A percentile compares a stretch with the other conserved stretches of the same genome.
These are phyloP conservation scores for Scatophagus argus DNA, from an alignment of 2,113 vertebrate species.

Conservation along the genomic window DNA sequence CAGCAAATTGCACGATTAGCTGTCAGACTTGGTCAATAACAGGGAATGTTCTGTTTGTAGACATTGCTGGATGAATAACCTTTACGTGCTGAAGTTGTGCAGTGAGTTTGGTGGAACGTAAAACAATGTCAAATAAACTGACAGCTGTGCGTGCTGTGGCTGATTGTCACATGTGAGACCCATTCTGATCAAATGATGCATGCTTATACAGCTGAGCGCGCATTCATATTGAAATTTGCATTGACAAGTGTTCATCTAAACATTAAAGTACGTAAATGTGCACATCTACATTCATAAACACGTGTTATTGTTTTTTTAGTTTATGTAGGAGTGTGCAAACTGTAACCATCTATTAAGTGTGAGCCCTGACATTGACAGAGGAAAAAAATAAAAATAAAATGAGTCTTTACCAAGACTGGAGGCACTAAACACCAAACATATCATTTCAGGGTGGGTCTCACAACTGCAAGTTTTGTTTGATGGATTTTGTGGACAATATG, in stretches of 20 bases:
- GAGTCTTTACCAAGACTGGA: not conserved
- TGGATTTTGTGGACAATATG: not conserved
- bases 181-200: conserved; percentile 7
- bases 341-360: not conserved
- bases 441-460: not conserved
- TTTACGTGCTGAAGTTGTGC: not conserved
- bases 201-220: conserved; percentile 10
- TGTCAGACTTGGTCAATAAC: conserved; percentile 22
- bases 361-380: not conserved
- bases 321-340: not conserved
- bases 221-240: conserved; percentile 21
- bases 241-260: conserved; percentile 5
- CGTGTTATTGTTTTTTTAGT: conserved; percentile 9
- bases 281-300: conserved; percentile 27
- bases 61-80: not conserved
- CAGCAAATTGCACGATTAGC: conserved; percentile 33
- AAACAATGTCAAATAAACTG: conserved; percentile 4
- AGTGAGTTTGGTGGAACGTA: not conserved
- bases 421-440: not conserved
- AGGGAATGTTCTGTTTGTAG: conserved; percentile 1
- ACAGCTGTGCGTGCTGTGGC: not conserved
- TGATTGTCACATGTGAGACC: not conserved
- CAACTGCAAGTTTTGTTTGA: not conserved
- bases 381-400: not conserved
- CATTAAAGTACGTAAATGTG: conserved; percentile 27